Percentiles rank a stretch among this genome's conserved stretches.
These are phyloP conservation scores for Thripadectes ignobilis DNA, from an alignment of 2,797 vertebrate species.

Conservation along the genomic window DNA sequence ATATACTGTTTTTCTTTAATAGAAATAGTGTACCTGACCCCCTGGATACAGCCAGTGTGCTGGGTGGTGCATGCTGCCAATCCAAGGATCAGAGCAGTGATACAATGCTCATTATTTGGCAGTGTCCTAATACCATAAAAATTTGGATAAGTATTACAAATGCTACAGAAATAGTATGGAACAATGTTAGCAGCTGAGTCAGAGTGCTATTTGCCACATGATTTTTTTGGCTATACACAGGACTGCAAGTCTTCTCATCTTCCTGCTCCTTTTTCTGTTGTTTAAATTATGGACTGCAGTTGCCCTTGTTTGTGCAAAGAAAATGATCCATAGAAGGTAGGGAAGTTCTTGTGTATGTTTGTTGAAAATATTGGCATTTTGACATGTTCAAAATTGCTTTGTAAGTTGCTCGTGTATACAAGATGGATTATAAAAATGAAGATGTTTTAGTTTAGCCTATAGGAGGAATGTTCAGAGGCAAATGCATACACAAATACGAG, in stretches of 20 bases:
- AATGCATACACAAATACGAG: neutral
- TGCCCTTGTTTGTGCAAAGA: conserved; percentile 52
- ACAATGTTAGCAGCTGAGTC: conserved; percentile 54
- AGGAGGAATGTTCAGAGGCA: neutral
- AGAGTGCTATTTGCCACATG: conserved; percentile 44
- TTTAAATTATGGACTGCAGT: conserved; percentile 45
- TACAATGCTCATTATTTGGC: neutral
- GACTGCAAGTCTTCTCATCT: conserved; percentile 31
- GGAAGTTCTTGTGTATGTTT: neutral
- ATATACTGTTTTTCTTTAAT: neutral
- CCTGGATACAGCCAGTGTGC: neutral
- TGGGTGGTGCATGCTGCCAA: neutral
- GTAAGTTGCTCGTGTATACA: neutral
- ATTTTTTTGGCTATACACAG: conserved; percentile 23
- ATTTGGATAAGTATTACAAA: conserved; percentile 48
- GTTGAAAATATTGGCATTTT: conserved; percentile 48
- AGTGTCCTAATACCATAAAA: conserved; percentile 32
- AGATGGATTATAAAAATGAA: conserved; percentile 35
- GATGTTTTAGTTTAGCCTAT: neutral
- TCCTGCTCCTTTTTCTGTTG: conserved; percentile 39
- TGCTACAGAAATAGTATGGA: conserved; percentile 57
- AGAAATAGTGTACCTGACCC: neutral
- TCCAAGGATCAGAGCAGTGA: neutral
- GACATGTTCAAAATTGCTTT: conserved; percentile 26
- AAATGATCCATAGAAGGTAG: conserved; percentile 49